Evolutionary conservation across 2,113 vertebrate genomes (phyloP).

Genomic region (Emydura subglobosa): DNA sequence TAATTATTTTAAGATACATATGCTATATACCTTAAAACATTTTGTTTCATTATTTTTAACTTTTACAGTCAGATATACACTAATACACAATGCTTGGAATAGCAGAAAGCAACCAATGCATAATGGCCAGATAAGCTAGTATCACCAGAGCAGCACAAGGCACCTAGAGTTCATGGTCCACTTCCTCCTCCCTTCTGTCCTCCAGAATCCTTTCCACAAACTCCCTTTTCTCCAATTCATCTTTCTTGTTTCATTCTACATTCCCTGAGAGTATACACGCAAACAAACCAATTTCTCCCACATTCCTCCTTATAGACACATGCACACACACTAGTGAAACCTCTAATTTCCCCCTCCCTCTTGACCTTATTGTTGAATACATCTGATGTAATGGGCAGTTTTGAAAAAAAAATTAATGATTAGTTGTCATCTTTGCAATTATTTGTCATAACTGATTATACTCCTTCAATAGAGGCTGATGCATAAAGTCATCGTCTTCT

Average conservation of each 20-base stretch:
- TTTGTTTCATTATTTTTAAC: background rate
- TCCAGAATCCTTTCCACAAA: background rate
- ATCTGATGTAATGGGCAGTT: background rate
- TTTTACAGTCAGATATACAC: background rate
- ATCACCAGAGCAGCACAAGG: background rate
- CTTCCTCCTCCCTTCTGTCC: background rate
- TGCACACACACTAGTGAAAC: background rate
- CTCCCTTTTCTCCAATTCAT: background rate
- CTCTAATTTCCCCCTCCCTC: background rate
- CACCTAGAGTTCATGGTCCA: background rate
- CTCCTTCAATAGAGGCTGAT: background rate
- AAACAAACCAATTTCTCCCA: background rate
- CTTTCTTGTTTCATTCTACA: background rate
- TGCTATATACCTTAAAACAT: background rate
- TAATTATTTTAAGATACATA: background rate
- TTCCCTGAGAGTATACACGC: background rate
- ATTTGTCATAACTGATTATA: background rate
- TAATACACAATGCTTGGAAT: background rate
- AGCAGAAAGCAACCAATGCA: background rate
- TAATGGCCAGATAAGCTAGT: background rate
- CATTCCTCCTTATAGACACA: background rate
- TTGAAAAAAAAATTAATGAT: background rate
- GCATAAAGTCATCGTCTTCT: background rate
- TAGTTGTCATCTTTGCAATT: background rate
- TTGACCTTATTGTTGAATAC: background rate